A percentile compares a stretch with the other conserved stretches of the same genome.
These are phyloP conservation scores for Apteryx mantelli DNA, from an alignment of 2,113 vertebrate species.

Conservation along the genomic window DNA sequence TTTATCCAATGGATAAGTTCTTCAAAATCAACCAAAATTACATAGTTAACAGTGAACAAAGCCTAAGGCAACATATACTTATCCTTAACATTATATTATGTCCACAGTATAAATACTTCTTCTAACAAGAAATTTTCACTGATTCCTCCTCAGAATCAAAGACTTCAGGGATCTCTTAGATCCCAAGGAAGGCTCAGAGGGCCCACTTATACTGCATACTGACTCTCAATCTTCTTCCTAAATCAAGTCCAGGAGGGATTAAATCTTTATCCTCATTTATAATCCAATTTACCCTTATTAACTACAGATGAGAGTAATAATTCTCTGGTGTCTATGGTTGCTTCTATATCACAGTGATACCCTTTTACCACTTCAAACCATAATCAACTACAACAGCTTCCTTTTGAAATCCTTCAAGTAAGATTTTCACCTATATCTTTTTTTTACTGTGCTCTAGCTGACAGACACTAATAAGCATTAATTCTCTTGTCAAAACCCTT, in stretches of 20 bases:
- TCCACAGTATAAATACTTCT: background rate
- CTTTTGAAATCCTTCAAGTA: constrained; percentile 19
- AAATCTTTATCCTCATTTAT: background rate
- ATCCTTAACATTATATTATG: background rate
- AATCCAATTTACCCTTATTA: constrained; percentile 5
- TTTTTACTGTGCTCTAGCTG: background rate
- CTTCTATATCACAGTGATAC: background rate
- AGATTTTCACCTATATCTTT: constrained; percentile 20
- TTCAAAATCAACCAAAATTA: background rate
- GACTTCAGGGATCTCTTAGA: background rate
- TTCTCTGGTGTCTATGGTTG: background rate
- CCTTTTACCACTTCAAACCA: constrained; percentile 12
- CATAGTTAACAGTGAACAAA: background rate
- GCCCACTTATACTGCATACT: background rate
- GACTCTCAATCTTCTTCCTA: constrained; percentile 7
- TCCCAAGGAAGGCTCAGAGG: background rate
- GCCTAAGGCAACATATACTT: background rate
- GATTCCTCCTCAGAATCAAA: background rate
- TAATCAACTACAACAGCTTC: background rate
- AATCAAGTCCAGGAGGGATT: constrained; percentile 26
- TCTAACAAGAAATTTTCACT: background rate
- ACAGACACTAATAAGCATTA: constrained; percentile 48
- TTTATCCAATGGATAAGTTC: background rate
- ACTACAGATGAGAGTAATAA: background rate
- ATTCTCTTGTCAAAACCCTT: constrained; percentile 44